Conservation (phyloP, 2,797 vertebrate species). For the Enteromius thamalakanensis region DNA sequence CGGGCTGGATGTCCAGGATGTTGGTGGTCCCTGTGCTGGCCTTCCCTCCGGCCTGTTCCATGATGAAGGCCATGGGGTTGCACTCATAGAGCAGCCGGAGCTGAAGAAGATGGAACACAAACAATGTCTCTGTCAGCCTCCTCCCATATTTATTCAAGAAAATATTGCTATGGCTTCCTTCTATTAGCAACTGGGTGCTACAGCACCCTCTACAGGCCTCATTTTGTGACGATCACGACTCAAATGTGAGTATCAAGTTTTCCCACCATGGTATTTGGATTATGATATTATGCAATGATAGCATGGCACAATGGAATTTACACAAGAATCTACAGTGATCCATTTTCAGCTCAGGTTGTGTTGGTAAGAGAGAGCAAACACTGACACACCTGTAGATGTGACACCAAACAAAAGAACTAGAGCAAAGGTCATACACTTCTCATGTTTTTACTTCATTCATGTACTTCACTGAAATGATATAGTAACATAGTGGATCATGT, state of each 20-base stretch:
- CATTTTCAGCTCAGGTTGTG: background rate
- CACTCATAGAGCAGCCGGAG: slow-evolving; percentile 93
- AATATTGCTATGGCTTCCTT: background rate
- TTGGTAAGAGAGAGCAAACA: slow-evolving; percentile 2
- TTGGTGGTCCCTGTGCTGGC: slow-evolving; percentile 87
- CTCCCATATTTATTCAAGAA: background rate
- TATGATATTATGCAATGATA: background rate
- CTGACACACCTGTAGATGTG: background rate
- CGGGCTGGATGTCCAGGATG: slow-evolving; percentile 89
- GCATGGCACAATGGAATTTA: background rate
- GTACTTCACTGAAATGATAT: background rate
- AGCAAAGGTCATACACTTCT: background rate
- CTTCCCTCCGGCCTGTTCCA: slow-evolving; percentile 92
- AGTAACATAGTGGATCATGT: background rate
- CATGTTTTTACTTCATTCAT: background rate
- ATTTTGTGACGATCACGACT: background rate
- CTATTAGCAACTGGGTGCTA: background rate
- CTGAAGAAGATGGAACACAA: slow-evolving; percentile 66
- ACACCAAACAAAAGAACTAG: slow-evolving; percentile 16
- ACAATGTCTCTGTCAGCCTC: background rate
- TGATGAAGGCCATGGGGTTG: slow-evolving; percentile 95
- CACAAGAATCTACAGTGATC: background rate
- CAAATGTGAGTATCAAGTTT: background rate
- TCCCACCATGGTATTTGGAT: background rate
- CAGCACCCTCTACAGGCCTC: slow-evolving; percentile 17